Conservation (phyloP, 1,140 invertebrate species). For the Drosophila biarmipes region DNA sequence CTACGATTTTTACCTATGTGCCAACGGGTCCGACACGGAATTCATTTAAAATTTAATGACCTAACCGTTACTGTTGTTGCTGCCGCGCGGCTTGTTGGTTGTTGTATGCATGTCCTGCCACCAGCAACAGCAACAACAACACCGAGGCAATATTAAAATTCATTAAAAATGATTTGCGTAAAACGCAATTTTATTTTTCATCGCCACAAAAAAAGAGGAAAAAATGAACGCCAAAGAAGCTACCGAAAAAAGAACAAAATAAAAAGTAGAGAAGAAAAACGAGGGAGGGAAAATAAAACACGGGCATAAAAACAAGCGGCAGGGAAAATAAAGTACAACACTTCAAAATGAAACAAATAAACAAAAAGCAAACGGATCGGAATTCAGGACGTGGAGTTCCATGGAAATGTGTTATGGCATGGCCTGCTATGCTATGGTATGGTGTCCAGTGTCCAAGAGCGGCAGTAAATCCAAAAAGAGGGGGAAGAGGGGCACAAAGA, state of each 20-base stretch:
- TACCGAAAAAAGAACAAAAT: conserved; percentile 11
- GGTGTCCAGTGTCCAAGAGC: conserved; percentile 4
- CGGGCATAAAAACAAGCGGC: conserved; percentile 34
- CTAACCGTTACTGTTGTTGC: conserved; percentile 63
- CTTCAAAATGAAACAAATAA: conserved; percentile 64
- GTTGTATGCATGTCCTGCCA: conserved; percentile 36
- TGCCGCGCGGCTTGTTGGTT: conserved; percentile 20
- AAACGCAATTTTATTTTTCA: conserved; percentile 81
- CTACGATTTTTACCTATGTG: conserved; percentile 74
- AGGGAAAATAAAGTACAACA: conserved; percentile 56
- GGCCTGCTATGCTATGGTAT: neutral
- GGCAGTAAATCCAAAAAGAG: neutral
- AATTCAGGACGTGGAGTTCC: conserved; percentile 7
- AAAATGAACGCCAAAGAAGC: conserved; percentile 9
- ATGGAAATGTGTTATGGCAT: conserved; percentile 2
- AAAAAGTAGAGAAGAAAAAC: conserved; percentile 29
- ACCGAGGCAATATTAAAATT: conserved; percentile 74
- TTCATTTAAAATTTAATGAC: conserved; percentile 84
- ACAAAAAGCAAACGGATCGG: conserved; percentile 39
- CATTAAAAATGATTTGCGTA: conserved; percentile 84
- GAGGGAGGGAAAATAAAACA: conserved; percentile 12
- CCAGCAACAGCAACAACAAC: conserved; percentile 26
- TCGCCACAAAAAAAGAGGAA: conserved; percentile 31
- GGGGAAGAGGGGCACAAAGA: neutral
- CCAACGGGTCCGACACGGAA: conserved; percentile 47